phyloP scores from a whole-genome alignment of 2,888 invertebrate species.

The Tricholauxania praeusta region DNA sequence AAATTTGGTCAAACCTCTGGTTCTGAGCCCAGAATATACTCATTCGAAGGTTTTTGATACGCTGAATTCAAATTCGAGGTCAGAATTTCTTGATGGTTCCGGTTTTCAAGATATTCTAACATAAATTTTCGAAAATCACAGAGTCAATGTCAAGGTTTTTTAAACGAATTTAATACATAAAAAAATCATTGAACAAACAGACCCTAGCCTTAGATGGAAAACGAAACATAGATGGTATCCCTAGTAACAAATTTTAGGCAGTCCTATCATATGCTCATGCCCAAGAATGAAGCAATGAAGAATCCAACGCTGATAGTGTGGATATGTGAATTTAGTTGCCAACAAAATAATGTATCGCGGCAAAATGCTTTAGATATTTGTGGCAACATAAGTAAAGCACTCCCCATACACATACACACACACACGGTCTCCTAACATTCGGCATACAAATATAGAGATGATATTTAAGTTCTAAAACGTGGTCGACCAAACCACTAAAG shows the following conservation, averaged over 20 bases:
- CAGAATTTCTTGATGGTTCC: no score
- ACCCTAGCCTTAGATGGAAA: no score
- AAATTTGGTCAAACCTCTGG: no score
- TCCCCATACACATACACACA: conserved; percentile 2
- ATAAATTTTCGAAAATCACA: accelerated
- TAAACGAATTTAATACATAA: no score
- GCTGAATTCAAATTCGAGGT: no score
- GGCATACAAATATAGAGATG: conserved; percentile 38
- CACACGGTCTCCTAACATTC: conserved; percentile 2
- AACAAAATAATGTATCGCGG: conserved; percentile 28
- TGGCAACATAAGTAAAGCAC: conserved; percentile 22
- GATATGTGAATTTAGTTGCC: conserved; percentile 4
- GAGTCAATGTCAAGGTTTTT: no score
- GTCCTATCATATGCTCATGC: neutral
- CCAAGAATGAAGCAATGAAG: neutral
- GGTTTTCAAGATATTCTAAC: no score
- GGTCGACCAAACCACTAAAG: conserved; percentile 49
- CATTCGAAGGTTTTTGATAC: no score
- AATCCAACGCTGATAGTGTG: no score
- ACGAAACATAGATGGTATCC: no score
- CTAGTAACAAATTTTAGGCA: conserved; percentile 8
- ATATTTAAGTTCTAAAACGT: conserved; percentile 51
- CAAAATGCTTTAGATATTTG: conserved; percentile 25
- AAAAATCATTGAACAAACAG: no score
- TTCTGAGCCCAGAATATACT: no score